Evolutionary conservation across 2,113 vertebrate genomes (phyloP).

Genomic region (Candoia aspera): DNA sequence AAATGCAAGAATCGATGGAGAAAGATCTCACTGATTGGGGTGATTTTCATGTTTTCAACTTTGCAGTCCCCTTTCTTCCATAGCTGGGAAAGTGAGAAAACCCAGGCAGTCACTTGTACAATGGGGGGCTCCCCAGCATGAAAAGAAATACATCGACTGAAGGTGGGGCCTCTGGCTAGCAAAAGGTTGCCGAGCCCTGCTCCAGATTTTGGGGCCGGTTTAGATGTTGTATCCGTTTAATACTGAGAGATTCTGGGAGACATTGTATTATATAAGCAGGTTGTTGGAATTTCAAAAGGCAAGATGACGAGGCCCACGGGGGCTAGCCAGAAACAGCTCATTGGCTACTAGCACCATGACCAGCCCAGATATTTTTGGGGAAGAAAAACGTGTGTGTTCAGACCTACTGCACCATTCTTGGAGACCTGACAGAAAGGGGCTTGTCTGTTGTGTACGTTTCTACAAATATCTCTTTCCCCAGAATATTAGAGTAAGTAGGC

Average conservation of each 20-base stretch:
- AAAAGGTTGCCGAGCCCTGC: background rate
- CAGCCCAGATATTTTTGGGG: background rate
- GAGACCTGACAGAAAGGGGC: too few relatives aligned
- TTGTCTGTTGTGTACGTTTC: too few relatives aligned
- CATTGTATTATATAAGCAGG: background rate
- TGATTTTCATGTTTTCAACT: too few relatives aligned
- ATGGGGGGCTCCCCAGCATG: too few relatives aligned
- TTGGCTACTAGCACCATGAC: background rate
- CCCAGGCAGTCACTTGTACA: too few relatives aligned
- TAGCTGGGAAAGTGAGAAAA: too few relatives aligned
- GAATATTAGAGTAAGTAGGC: background rate
- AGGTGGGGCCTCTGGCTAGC: background rate
- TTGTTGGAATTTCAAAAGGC: background rate
- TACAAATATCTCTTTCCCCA: too few relatives aligned
- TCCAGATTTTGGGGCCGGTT: background rate
- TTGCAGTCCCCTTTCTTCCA: too few relatives aligned
- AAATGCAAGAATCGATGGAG: too few relatives aligned
- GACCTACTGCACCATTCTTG: background rate
- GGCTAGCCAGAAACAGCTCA: background rate
- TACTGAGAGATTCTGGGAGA: background rate
- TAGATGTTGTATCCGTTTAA: background rate
- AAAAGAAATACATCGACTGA: background rate
- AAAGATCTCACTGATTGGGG: too few relatives aligned
- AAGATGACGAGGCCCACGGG: background rate
- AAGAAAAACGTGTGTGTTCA: background rate